These are phyloP conservation scores for Philopotamus ludificatus DNA, from an alignment of 1,140 invertebrate species.

Conservation along the genomic window DNA sequence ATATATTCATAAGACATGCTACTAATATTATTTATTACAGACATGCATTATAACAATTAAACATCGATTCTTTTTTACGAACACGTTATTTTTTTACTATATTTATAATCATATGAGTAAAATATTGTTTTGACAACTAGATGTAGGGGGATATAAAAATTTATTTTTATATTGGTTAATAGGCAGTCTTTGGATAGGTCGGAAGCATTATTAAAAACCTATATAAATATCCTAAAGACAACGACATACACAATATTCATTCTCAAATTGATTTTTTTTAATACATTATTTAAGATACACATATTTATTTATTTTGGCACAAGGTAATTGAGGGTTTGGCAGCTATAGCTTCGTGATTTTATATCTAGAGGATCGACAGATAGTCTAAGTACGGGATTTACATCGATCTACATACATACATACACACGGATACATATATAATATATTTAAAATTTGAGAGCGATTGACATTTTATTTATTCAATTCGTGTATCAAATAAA, in stretches of 20 bases:
- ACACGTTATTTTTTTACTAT: slow-evolving; percentile 22
- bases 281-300: no score
- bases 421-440: background rate
- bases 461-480: background rate
- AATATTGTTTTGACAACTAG: slow-evolving; percentile 10
- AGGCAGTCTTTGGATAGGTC: slow-evolving; percentile 59
- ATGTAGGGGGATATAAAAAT: slow-evolving; percentile 28
- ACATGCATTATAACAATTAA: slow-evolving; percentile 24
- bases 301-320: slow-evolving; percentile 12
- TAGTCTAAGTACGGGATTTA: background rate
- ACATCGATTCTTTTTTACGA: slow-evolving; percentile 23
- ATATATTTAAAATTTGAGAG: background rate
- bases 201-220: slow-evolving; percentile 50
- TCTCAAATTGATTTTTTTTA: no score
- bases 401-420: slow-evolving; percentile 14
- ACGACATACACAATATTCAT: background rate
- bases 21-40: slow-evolving; percentile 15
- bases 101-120: slow-evolving; percentile 12
- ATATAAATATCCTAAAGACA: slow-evolving; percentile 15
- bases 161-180: slow-evolving; percentile 27
- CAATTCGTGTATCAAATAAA: background rate
- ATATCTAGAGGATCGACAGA: background rate
- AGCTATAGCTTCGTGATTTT: background rate
- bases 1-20: slow-evolving; percentile 27
- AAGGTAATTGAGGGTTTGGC: background rate